These are phyloP conservation scores for Aspidoscelis tigris DNA, from an alignment of 2,113 vertebrate genomes.

Conservation along the genomic window DNA sequence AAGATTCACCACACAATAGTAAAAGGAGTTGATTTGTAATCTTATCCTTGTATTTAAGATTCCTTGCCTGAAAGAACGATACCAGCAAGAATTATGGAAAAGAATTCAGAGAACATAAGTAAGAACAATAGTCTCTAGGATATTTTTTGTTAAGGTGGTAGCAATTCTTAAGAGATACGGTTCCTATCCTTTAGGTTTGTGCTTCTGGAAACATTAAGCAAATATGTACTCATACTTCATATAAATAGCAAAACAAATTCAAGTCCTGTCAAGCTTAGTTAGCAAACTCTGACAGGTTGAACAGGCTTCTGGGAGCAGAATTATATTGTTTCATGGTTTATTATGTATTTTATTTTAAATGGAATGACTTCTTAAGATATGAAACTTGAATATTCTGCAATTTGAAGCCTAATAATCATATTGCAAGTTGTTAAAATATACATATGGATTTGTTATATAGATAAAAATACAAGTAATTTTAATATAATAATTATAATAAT, in stretches of 20 bases:
- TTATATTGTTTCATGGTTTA: conserved; percentile 28
- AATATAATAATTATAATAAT: too few species aligned
- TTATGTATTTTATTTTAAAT: conserved; percentile 26
- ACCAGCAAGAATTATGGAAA: background rate
- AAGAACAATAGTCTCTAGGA: background rate
- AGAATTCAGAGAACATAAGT: conserved; percentile 6
- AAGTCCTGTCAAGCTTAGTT: conserved; percentile 20
- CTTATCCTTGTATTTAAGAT: background rate
- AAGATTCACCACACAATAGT: background rate
- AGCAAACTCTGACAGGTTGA: conserved; percentile 21
- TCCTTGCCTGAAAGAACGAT: background rate
- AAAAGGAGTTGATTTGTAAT: background rate
- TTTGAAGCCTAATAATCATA: conserved; percentile 26
- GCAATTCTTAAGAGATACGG: conserved; percentile 31
- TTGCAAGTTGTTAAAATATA: conserved; percentile 27
- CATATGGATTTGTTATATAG: conserved; percentile 5
- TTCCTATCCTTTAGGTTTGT: conserved; percentile 30
- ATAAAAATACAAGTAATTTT: background rate
- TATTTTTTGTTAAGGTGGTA: conserved; percentile 40
- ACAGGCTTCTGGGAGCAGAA: background rate
- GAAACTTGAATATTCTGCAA: conserved; percentile 9
- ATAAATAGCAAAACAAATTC: conserved; percentile 21
- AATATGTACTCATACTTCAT: background rate
- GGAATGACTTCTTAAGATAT: conserved; percentile 31
- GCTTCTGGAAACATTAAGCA: conserved; percentile 17